Evolutionary conservation across 2,888 invertebrate species (phyloP).

Genomic region (Teleogryllus oceanicus): DNA sequence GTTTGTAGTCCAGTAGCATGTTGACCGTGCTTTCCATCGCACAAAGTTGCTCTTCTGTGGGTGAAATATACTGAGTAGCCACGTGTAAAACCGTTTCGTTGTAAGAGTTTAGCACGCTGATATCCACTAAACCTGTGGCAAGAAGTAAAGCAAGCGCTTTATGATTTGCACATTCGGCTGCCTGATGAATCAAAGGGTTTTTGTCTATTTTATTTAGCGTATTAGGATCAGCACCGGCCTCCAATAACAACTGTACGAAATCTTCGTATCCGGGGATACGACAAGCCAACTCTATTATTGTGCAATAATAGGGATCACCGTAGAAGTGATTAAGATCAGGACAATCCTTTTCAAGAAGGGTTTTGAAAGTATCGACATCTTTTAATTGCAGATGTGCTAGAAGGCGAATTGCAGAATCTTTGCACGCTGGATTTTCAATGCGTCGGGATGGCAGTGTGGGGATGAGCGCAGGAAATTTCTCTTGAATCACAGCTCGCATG

Average conservation of each 20-base stretch:
- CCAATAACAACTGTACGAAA: neutral
- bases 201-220: neutral
- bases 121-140: neutral
- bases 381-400: neutral
- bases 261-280: neutral
- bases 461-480: neutral
- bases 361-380: neutral
- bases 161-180: neutral
- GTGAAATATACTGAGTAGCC: neutral
- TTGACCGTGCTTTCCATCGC: neutral
- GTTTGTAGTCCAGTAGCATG: constrained; percentile 12
- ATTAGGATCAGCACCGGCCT: neutral
- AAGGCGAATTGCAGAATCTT: neutral
- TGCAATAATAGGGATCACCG: neutral
- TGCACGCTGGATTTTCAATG: neutral
- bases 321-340: neutral
- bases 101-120: neutral
- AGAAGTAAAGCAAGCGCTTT: neutral
- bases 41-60: neutral
- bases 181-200: neutral
- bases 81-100: neutral
- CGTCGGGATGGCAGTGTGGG: neutral
- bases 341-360: neutral
- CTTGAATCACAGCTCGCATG: neutral
- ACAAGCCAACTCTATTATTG: neutral